Base-by-base conservation (phyloP, 2,113 vertebrate species). In the Donacobius atricapilla region DNA sequence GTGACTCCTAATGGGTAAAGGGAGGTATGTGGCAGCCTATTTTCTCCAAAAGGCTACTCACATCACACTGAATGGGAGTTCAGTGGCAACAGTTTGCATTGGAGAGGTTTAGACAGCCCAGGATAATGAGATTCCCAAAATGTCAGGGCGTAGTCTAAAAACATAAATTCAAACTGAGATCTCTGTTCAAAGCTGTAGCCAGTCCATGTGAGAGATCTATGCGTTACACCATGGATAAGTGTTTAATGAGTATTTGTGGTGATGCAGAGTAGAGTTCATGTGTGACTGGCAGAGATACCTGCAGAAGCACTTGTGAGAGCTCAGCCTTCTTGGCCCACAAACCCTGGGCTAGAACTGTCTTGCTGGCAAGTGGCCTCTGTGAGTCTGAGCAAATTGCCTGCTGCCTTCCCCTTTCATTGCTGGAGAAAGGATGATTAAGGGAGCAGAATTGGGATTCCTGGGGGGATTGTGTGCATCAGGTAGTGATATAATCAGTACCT, bases 321-420 rank as follows among this genome's bases (percentile, higher is more conserved):
- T 3, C 22, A 63, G 4, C 20, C 47, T 27, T n/a, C 30, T 31
- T 0, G 0, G 31, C 57, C 44, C 0, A 0, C 35, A 63, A 15
- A 23, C 21, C 15, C 81, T 72, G 79, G 40, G 15, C 40, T 64
- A 45, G 31, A 94, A 21, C 40, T 69, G 50, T 61, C 24, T 9
- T 44, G 24, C 45, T 69, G 50, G 2, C 30, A 54, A 15, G 20
- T 61, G 40, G 16, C 15, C 21, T 70, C 54, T 64, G 0, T 4
- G 11, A 66, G 27, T 47, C 63, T 47, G 76, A 68, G 17, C 15
- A 54, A 54, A 71, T 25, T 45, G 28, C 16, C 20, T 57, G 73
- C 35, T 92, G 24, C 40, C 30, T 51, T 60, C 17, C 13, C 35
- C 24, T 79, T 60, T 48, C 13, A 10, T 83, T 68, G 39, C 18